A percentile compares a stretch with the other conserved stretches of the same genome.
Evolutionary conservation across 2,797 vertebrate genomes (phyloP).

Genomic region (Aselliscus stoliczkanus): DNA sequence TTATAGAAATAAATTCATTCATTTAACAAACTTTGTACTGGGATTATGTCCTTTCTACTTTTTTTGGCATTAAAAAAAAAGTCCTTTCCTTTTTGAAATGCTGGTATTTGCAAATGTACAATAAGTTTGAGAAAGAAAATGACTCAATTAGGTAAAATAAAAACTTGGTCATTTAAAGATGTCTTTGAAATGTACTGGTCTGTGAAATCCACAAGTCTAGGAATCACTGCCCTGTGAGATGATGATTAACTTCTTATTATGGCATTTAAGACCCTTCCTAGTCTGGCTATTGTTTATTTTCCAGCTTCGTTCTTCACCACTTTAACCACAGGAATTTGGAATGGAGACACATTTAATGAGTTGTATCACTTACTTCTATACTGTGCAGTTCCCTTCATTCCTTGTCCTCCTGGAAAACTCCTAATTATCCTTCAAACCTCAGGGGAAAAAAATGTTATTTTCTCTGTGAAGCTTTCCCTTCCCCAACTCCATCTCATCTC

Average conservation of each 20-base stretch:
- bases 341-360: not conserved
- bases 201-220: not conserved
- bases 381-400: not conserved
- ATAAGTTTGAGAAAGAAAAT: not conserved
- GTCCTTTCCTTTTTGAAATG: not conserved
- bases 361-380: not conserved
- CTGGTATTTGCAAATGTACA: not conserved
- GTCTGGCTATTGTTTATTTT: not conserved
- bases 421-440: not conserved
- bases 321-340: conserved; percentile 14
- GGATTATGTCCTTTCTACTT: not conserved
- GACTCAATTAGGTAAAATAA: not conserved
- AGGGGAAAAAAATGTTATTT: not conserved
- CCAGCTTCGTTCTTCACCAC: not conserved
- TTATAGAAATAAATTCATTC: not conserved
- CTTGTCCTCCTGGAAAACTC: not conserved
- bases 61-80: not conserved
- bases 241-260: not conserved
- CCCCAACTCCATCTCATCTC: not conserved
- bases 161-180: conserved; percentile 14
- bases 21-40: not conserved
- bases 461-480: not conserved
- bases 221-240: not conserved
- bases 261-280: not conserved
- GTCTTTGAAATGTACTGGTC: conserved; percentile 1